Percentiles rank a stretch among this genome's conserved stretches.
Evolutionary conservation across 2,888 invertebrate species (phyloP).

Genomic region (Hecatera dysodea): DNA sequence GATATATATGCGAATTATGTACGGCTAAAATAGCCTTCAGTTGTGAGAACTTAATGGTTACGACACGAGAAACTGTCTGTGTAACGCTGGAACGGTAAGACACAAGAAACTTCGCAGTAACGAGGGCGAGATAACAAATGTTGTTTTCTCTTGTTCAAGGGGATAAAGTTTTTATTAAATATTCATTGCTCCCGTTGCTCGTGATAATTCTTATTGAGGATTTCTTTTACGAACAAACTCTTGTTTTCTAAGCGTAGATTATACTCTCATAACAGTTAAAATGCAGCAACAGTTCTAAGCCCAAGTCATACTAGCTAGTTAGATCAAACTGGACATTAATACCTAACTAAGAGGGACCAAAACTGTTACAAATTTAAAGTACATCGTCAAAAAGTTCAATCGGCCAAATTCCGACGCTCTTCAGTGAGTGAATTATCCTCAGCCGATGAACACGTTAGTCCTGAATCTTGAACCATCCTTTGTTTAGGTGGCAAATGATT

Average conservation of each 20-base stretch:
- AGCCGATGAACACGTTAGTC: background rate
- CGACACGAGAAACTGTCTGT: slow-evolving; percentile 31
- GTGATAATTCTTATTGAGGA: slow-evolving; percentile 47
- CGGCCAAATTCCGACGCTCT: background rate
- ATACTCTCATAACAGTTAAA: background rate
- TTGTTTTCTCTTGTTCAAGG: slow-evolving; percentile 59
- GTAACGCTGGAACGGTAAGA: slow-evolving; percentile 32
- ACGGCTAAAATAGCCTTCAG: slow-evolving; percentile 18
- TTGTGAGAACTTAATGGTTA: slow-evolving; percentile 34
- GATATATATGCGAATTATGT: slow-evolving; percentile 14
- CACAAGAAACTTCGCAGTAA: slow-evolving; percentile 54
- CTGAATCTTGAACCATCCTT: background rate
- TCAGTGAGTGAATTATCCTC: background rate
- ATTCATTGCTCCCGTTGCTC: slow-evolving; percentile 49
- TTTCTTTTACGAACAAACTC: slow-evolving; percentile 8
- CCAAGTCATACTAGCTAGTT: too few species aligned
- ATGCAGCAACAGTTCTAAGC: background rate
- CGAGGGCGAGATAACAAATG: slow-evolving; percentile 57
- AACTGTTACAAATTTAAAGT: background rate
- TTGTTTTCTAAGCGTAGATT: background rate
- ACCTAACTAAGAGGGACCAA: background rate
- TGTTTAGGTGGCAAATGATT: background rate
- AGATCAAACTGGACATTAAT: background rate
- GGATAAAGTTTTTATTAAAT: slow-evolving; percentile 59
- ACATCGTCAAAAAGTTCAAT: background rate